A percentile compares a stretch with the other conserved stretches of the same genome.
Conservation (phyloP, 1,140 invertebrate genomes). For the Tyrophagus putrescentiae region DNA sequence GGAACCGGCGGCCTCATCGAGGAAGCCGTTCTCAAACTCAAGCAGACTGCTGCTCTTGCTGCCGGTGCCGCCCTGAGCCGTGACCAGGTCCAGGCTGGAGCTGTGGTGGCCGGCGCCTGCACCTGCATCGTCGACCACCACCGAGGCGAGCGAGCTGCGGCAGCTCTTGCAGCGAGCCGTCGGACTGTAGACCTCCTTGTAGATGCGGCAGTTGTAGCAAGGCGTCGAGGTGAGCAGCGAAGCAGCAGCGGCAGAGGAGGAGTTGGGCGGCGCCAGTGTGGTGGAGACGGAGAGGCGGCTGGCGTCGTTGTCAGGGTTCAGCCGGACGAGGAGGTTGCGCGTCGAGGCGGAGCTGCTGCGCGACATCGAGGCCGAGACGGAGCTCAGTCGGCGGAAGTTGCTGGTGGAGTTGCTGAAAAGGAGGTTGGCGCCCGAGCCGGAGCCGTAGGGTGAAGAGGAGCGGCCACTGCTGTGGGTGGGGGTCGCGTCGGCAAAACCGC, state of each 20-base stretch:
- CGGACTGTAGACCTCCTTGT: constrained; percentile 17
- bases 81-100: background rate
- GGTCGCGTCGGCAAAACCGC: constrained; percentile 6
- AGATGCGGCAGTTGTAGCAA: constrained; percentile 18
- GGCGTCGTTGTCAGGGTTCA: background rate
- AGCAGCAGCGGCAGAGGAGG: background rate
- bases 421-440: background rate
- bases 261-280: background rate
- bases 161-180: constrained; percentile 9
- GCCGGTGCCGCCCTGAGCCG: background rate
- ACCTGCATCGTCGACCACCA: background rate
- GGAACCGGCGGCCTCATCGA: background rate
- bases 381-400: constrained; percentile 2
- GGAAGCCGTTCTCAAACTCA: background rate
- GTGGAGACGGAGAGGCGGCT: background rate
- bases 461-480: background rate
- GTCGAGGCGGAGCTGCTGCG: background rate
- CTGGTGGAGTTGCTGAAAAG: background rate
- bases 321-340: constrained; percentile 9
- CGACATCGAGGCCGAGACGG: constrained; percentile 1
- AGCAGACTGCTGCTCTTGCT: background rate
- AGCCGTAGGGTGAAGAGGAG: background rate
- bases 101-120: background rate
- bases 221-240: background rate
- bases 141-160: background rate